Conservation (phyloP, 2,113 vertebrate species). For the Limnothrissa miodon region DNA sequence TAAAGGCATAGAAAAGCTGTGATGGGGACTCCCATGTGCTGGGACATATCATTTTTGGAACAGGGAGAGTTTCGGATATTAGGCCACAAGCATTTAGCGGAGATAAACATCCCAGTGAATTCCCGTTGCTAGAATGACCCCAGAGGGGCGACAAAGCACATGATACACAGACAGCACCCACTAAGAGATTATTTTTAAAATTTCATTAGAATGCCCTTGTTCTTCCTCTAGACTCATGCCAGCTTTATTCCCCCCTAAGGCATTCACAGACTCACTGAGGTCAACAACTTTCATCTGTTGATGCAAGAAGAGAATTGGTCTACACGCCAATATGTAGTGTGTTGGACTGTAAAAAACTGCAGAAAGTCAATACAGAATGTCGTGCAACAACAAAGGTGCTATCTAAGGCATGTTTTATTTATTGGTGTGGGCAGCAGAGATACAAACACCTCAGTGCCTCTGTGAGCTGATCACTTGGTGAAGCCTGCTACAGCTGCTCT, state of each 20-base stretch:
- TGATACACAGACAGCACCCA: neutral
- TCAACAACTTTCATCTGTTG: neutral
- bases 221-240: neutral
- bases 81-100: neutral
- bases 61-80: neutral
- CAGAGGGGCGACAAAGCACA: neutral
- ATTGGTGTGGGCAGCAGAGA: neutral
- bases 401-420: neutral
- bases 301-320: neutral
- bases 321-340: neutral
- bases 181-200: slow-evolving; percentile 5
- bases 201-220: slow-evolving; percentile 8
- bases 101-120: neutral
- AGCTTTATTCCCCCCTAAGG: neutral
- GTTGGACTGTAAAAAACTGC: neutral
- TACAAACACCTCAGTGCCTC: neutral
- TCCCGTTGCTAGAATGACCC: neutral
- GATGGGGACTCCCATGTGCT: neutral
- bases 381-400: neutral
- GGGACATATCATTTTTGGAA: neutral
- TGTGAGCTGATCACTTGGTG: neutral
- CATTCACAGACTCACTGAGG: neutral
- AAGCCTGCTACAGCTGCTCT: neutral
- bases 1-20: neutral
- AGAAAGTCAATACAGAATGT: neutral